A percentile compares a stretch with the other conserved stretches of the same genome.
These are phyloP conservation scores for Drosophila ustulata DNA, from an alignment of 2,888 invertebrate species.

Conservation along the genomic window DNA sequence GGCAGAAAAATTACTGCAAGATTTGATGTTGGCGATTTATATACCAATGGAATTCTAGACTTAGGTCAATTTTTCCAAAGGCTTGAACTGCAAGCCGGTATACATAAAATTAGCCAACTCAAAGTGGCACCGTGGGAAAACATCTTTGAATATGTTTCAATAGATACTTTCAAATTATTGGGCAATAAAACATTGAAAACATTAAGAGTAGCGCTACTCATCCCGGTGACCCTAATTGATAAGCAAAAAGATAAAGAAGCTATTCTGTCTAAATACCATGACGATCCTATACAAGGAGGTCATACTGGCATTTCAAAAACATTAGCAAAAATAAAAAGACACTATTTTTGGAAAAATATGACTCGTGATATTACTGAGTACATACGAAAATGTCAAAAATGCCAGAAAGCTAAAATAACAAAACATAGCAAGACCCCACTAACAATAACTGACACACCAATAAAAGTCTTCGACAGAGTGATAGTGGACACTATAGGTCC, in stretches of 20 bases:
- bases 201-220: too few species aligned
- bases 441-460: background rate
- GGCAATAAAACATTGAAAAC: background rate
- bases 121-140: constrained; percentile 23
- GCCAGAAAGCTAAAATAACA: background rate
- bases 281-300: background rate
- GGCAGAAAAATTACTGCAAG: constrained; percentile 8
- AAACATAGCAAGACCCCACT: background rate
- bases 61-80: constrained; percentile 13
- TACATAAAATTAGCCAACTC: constrained; percentile 11
- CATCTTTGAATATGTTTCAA: constrained; percentile 19
- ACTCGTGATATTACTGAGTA: background rate
- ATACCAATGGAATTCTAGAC: constrained; percentile 11
- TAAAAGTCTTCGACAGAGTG: too few species aligned
- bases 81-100: background rate
- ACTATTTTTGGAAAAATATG: constrained; percentile 9
- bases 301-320: background rate
- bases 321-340: background rate
- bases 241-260: too few species aligned
- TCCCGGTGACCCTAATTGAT: too few species aligned
- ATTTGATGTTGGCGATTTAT: constrained; percentile 21
- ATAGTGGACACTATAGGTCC: background rate
- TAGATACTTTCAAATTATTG: constrained; percentile 12
- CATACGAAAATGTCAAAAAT: constrained; percentile 11
- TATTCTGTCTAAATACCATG: too few species aligned